phyloP scores from a whole-genome alignment of 2,888 invertebrate species.

The Eupithecia exiguata region DNA sequence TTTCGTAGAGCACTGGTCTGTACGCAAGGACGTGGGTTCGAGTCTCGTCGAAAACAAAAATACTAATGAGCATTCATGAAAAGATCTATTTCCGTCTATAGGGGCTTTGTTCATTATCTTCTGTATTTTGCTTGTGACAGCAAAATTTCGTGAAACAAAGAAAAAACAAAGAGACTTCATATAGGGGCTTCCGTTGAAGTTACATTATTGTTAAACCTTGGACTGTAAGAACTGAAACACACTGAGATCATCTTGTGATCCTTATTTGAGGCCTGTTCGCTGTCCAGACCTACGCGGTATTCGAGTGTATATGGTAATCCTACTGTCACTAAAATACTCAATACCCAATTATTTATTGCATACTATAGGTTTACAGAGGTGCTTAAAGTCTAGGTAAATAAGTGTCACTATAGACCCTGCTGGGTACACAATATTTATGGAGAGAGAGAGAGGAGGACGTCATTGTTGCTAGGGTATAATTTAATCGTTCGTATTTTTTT shows the following conservation, averaged over 20 bases:
- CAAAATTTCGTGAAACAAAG: not conserved
- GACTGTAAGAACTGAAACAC: not conserved
- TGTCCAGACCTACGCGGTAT: not conserved
- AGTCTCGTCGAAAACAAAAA: not conserved
- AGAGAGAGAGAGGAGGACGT: no score
- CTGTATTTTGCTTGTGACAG: not conserved
- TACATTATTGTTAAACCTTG: slow-evolving; percentile 1
- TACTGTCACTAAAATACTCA: no score
- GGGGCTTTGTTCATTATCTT: not conserved
- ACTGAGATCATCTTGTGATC: not conserved
- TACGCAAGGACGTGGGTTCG: not conserved
- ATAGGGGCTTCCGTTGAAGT: slow-evolving; percentile 3
- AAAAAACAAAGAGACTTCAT: not conserved
- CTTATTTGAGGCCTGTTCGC: not conserved
- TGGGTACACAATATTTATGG: no score
- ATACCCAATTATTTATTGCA: no score
- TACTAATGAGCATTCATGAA: not conserved
- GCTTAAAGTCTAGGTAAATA: no score
- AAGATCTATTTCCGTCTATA: not conserved
- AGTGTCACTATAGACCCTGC: no score
- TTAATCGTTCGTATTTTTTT: no score
- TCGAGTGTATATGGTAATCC: not conserved
- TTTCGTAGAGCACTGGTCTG: not conserved
- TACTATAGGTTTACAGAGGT: no score
- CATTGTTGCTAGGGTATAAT: no score